Percentiles rank a stretch among this genome's conserved stretches.
Conservation (phyloP, 2,888 invertebrate species). For the Callimorpha dominula region DNA sequence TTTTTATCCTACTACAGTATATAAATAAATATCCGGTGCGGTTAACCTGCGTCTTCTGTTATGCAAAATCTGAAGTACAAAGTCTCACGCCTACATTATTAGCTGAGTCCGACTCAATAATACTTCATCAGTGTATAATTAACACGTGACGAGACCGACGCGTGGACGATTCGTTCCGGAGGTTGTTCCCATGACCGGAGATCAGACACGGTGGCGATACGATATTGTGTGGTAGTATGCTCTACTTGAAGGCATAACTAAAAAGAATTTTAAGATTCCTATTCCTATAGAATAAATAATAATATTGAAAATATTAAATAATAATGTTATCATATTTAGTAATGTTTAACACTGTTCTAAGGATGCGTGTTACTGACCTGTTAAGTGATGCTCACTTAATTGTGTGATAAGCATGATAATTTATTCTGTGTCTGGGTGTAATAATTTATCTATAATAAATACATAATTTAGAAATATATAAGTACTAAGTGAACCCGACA, state of each 20-base stretch:
- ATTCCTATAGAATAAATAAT: too few species aligned
- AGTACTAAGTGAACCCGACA: too few species aligned
- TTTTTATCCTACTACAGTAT: neutral
- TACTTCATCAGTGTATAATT: slow-evolving; percentile 29
- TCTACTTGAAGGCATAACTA: slow-evolving; percentile 27
- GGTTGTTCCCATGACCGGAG: slow-evolving; percentile 62
- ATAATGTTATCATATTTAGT: too few species aligned
- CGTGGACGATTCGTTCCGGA: slow-evolving; percentile 63
- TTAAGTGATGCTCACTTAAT: too few species aligned
- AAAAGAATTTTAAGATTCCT: neutral
- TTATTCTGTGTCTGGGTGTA: too few species aligned
- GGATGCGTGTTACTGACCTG: too few species aligned
- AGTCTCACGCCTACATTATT: slow-evolving; percentile 21
- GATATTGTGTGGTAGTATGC: slow-evolving; percentile 39
- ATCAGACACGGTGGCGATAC: slow-evolving; percentile 63
- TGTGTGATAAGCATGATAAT: too few species aligned
- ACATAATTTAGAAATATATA: too few species aligned
- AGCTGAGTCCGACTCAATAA: slow-evolving; percentile 18
- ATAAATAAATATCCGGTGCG: too few species aligned
- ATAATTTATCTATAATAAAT: too few species aligned
- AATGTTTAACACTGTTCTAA: too few species aligned
- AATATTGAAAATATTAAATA: too few species aligned
- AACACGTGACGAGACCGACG: slow-evolving; percentile 52
- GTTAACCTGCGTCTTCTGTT: neutral
- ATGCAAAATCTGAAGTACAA: slow-evolving; percentile 1